These are phyloP conservation scores for Notodonta ziczac DNA, from an alignment of 2,888 invertebrate genomes.

Conservation along the genomic window DNA sequence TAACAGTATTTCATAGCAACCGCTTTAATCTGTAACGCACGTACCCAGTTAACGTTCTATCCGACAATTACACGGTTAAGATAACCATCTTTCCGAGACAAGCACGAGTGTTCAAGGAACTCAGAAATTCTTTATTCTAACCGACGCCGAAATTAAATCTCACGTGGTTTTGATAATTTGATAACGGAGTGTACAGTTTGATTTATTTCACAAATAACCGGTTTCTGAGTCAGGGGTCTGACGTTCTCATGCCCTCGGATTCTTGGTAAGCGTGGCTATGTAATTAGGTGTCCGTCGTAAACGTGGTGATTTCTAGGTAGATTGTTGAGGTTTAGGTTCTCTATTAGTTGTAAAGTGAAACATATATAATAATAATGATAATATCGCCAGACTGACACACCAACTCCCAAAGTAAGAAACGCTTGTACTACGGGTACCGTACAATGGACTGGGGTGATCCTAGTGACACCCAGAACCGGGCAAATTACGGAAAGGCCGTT, in stretches of 20 bases:
- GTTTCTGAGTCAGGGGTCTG: slow-evolving; percentile 63
- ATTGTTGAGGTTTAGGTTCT: neutral
- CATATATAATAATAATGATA: no score
- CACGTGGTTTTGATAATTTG: slow-evolving; percentile 83
- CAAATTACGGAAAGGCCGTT: no score
- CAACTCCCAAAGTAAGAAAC: no score
- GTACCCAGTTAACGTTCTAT: slow-evolving; percentile 71
- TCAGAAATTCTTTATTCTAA: slow-evolving; percentile 70
- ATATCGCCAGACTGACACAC: no score
- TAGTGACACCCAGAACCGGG: no score
- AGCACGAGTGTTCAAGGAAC: slow-evolving; percentile 71
- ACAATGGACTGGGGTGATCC: no score
- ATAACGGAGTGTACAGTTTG: slow-evolving; percentile 73
- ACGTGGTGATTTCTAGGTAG: slow-evolving; percentile 19
- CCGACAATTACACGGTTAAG: slow-evolving; percentile 69
- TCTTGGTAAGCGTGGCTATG: slow-evolving; percentile 45
- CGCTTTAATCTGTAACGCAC: slow-evolving; percentile 47
- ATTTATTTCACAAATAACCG: slow-evolving; percentile 72
- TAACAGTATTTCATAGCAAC: slow-evolving; percentile 48
- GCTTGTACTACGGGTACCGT: no score
- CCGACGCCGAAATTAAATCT: slow-evolving; percentile 79
- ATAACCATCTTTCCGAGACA: slow-evolving; percentile 65
- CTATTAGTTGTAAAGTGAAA: neutral
- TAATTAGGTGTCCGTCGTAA: slow-evolving; percentile 47
- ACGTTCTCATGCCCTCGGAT: slow-evolving; percentile 70